Evolutionary conservation across 2,888 invertebrate species (phyloP).

Genomic region (Drosophila melanosoma): DNA sequence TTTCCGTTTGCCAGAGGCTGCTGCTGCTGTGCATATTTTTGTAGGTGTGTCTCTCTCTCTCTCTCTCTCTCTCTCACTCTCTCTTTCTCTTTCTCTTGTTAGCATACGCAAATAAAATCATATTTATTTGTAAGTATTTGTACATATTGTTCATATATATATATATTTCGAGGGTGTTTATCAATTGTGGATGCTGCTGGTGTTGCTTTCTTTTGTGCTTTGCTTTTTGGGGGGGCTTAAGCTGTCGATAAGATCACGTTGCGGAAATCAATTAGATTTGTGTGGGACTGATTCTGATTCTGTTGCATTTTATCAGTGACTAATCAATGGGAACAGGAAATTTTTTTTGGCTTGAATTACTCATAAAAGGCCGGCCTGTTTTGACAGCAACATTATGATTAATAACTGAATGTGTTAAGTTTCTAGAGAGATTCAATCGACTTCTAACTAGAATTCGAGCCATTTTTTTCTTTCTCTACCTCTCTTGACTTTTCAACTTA

Average conservation of each 20-base stretch:
- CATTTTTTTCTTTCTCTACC: neutral
- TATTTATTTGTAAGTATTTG: slow-evolving; percentile 1
- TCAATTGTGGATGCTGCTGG: slow-evolving; percentile 38
- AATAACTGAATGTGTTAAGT: neutral
- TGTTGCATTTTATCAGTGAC: slow-evolving; percentile 31
- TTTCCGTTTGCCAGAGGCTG: slow-evolving; percentile 41
- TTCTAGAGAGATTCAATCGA: neutral
- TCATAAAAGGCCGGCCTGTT: slow-evolving; percentile 2
- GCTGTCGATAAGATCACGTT: slow-evolving; percentile 29
- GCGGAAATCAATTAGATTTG: slow-evolving; percentile 64
- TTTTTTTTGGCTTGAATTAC: slow-evolving; percentile 5
- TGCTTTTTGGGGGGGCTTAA: slow-evolving; percentile 15
- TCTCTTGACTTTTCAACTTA: slow-evolving; percentile 10
- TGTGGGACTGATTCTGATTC: neutral
- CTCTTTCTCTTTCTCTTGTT: neutral
- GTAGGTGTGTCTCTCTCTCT: slow-evolving; percentile 55
- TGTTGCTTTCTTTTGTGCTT: slow-evolving; percentile 68
- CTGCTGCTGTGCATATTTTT: slow-evolving; percentile 26
- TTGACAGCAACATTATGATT: neutral
- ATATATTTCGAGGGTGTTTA: slow-evolving; percentile 47
- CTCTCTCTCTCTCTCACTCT: slow-evolving; percentile 6
- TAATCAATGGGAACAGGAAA: slow-evolving; percentile 38
- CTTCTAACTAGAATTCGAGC: neutral
- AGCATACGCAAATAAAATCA: slow-evolving; percentile 25
- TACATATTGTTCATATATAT: slow-evolving; percentile 25